Evolutionary conservation across 2,888 invertebrate genomes (phyloP), one percentile per base, ranked within the genome.

Genomic region (Lymantria dispar): DNA sequence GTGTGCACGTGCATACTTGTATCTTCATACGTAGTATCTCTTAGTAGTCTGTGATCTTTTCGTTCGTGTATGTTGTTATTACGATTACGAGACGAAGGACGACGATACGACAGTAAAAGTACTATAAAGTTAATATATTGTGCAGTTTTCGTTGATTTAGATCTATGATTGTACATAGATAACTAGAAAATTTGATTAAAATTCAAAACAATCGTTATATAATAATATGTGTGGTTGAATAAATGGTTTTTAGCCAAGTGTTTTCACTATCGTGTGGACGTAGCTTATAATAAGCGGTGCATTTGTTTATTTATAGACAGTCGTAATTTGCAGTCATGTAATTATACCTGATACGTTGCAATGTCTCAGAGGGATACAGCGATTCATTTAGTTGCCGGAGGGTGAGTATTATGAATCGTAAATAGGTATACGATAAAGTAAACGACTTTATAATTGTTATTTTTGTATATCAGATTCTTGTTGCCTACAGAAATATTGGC

Each of bases 311-410:
- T 91, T 91, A 88, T 91, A 91, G 91, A 87, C 80, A 75, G 82
- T 79, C 80, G 83, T 78, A 83, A 81, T 84, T 87, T 82, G 82
- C 85, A 88, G 88, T 85, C 84, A 92, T 92, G 91, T 92, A 88
- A 90, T 85, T 85, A 80, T 74, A 72, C 62, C 69, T 77, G 83
- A 78, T 82, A 78, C 80, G 79, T 74, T 85, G 88, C 81, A 82
- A 95, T 95, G 95, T 94, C 94, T 93, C 95, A 95, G 86, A 93
- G 93, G 87, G 97, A 98, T 92, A 97, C 97, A 69, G 94, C 98
- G 72, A 97, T 98, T 91, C 98, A 98, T 92, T 94, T 98, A 77
- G 93, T 98, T 75, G 98, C 98, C 85, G 98, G 98, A 94, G 98
- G 98, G 98, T 98, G 93, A 94, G 97, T 94, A 47, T 29, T 54